Evolutionary conservation across 2,797 vertebrate species (phyloP).

Genomic region (Linurgus olivaceus): DNA sequence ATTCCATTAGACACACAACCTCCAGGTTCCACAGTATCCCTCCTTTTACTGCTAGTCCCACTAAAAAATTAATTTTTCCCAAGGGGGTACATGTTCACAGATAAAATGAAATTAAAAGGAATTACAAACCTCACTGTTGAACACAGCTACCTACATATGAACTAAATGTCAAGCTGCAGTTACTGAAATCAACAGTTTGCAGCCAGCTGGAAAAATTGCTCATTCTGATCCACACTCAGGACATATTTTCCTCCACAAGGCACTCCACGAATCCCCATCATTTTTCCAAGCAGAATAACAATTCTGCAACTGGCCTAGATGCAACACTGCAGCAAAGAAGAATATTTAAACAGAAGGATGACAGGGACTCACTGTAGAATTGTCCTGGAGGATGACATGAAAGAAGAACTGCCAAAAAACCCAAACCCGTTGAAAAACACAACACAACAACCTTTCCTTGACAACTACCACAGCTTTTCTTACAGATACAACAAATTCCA

Average conservation of each 20-base stretch:
- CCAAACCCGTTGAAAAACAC: not conserved
- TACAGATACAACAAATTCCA: not conserved
- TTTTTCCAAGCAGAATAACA: constrained; percentile 4
- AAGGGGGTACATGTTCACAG: not conserved
- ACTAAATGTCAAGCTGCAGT: not conserved
- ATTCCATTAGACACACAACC: not conserved
- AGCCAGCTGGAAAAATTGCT: constrained; percentile 16
- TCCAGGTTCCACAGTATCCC: not conserved
- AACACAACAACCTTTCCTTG: not conserved
- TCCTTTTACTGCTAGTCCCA: not conserved
- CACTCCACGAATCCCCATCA: not conserved
- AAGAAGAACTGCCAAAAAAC: not conserved
- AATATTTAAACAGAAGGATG: not conserved
- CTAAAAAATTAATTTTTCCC: not conserved
- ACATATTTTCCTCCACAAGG: not conserved
- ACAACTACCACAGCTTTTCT: not conserved
- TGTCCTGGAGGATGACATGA: not conserved
- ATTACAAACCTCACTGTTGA: not conserved
- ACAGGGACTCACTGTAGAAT: not conserved
- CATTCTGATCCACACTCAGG: not conserved
- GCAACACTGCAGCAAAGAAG: not conserved
- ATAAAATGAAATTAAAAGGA: not conserved
- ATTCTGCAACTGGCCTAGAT: not conserved
- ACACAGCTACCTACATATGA: not conserved
- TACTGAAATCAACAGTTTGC: constrained; percentile 1